Evolutionary conservation across 92 coral and sea anemone species (phyloP).

Genomic region (Siderastrea radians): DNA sequence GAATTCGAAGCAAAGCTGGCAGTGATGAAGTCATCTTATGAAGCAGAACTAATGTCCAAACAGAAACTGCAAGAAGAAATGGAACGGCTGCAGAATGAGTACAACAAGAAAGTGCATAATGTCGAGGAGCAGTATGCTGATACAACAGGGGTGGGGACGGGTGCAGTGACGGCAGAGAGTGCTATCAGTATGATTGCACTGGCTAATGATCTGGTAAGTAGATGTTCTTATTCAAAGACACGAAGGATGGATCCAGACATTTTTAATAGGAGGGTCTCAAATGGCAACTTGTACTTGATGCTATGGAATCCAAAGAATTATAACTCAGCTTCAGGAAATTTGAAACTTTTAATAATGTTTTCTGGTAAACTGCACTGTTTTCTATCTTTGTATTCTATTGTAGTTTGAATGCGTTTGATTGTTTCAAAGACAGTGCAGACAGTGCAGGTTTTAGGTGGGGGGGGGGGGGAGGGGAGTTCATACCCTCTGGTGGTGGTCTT

Average conservation of each 20-base stretch:
- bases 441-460: too few species aligned
- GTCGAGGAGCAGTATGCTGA: slow-evolving; percentile 88
- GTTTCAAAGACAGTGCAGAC: too few species aligned
- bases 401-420: too few species aligned
- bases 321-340: too few species aligned
- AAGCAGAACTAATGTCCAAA: slow-evolving; percentile 94
- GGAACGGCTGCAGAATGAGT: slow-evolving; percentile 82
- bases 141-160: slow-evolving; percentile 15
- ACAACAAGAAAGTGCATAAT: slow-evolving; percentile 82
- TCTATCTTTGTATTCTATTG: too few species aligned
- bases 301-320: too few species aligned
- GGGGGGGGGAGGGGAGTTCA: too few species aligned
- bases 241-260: too few species aligned
- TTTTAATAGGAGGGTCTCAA: too few species aligned
- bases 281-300: too few species aligned
- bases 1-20: slow-evolving; percentile 89
- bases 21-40: slow-evolving; percentile 90
- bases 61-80: slow-evolving; percentile 92
- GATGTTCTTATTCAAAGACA: background rate
- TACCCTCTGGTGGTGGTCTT: background rate
- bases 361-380: too few species aligned
- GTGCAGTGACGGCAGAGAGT: slow-evolving; percentile 50
- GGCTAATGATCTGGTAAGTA: slow-evolving; percentile 49
- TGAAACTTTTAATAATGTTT: too few species aligned
- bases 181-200: slow-evolving; percentile 69